phyloP scores from a whole-genome alignment of 1,140 invertebrate genomes.

The Musca vetustissima region DNA sequence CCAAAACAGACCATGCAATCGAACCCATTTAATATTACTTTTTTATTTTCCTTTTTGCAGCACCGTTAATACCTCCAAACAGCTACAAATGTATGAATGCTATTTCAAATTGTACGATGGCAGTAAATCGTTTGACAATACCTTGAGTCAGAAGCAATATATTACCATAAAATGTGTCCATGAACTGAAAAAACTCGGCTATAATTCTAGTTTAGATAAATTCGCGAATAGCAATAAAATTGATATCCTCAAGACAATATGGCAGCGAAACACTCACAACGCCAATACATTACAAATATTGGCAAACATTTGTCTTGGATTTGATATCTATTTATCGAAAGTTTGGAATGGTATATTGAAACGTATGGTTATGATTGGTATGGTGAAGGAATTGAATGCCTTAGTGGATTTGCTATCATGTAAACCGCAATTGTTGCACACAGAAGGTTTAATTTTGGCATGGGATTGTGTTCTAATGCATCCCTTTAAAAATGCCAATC shows the following conservation, averaged over 20 bases:
- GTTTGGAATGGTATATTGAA: constrained; percentile 55
- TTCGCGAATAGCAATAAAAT: constrained; percentile 50
- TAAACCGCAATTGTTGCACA: constrained; percentile 39
- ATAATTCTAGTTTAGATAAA: constrained; percentile 48
- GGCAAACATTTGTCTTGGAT: constrained; percentile 52
- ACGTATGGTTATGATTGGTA: constrained; percentile 51
- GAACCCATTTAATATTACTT: too few species aligned
- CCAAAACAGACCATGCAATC: too few species aligned
- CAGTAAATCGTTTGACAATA: constrained; percentile 39
- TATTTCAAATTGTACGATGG: constrained; percentile 51
- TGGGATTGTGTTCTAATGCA: constrained; percentile 49
- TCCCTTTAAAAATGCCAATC: constrained; percentile 44
- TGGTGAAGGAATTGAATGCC: constrained; percentile 46
- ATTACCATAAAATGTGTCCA: constrained; percentile 53
- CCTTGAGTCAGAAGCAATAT: constrained; percentile 46
- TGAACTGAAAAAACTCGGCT: constrained; percentile 50
- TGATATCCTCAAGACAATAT: constrained; percentile 49
- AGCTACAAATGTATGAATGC: constrained; percentile 53
- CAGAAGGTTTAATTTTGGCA: constrained; percentile 42
- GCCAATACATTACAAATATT: constrained; percentile 47
- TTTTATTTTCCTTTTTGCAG: constrained; percentile 26
- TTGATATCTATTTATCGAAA: constrained; percentile 47
- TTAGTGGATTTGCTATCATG: constrained; percentile 50
- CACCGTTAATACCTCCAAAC: constrained; percentile 44
- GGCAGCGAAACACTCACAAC: constrained; percentile 51